phyloP scores from a whole-genome alignment of 2,888 invertebrate genomes.

The Eupithecia tripunctaria region DNA sequence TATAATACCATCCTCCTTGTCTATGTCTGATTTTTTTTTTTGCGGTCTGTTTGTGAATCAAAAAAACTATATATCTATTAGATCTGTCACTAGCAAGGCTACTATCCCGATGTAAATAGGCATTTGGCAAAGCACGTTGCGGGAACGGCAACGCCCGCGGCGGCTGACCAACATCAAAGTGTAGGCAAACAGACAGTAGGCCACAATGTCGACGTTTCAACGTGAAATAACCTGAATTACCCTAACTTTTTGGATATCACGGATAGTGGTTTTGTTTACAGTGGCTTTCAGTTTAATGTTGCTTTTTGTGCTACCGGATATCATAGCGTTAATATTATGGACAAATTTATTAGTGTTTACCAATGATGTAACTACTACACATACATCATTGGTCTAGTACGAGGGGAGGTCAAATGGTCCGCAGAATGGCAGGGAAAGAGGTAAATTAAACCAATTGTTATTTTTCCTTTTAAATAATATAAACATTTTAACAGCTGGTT shows the following conservation, averaged over 20 bases:
- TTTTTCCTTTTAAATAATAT: too few species aligned
- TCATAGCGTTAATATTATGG: not conserved
- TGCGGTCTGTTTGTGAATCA: too few species aligned
- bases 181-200: slow-evolving; percentile 53
- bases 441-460: too few species aligned
- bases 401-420: too few species aligned
- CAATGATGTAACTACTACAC: not conserved
- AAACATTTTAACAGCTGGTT: too few species aligned
- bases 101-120: slow-evolving; percentile 18
- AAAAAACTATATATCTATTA: too few species aligned
- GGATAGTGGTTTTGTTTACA: slow-evolving; percentile 5
- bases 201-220: slow-evolving; percentile 38
- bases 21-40: too few species aligned
- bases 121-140: slow-evolving; percentile 39
- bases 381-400: too few species aligned
- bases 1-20: too few species aligned
- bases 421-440: too few species aligned
- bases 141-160: slow-evolving; percentile 52
- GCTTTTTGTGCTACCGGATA: not conserved
- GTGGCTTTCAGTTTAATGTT: not conserved
- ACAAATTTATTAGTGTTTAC: not conserved
- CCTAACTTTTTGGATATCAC: slow-evolving; percentile 12
- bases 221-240: slow-evolving; percentile 47
- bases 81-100: not conserved
- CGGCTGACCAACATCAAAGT: slow-evolving; percentile 65